Conservation (phyloP, 2,888 invertebrate species). For the Operophtera brumata region DNA sequence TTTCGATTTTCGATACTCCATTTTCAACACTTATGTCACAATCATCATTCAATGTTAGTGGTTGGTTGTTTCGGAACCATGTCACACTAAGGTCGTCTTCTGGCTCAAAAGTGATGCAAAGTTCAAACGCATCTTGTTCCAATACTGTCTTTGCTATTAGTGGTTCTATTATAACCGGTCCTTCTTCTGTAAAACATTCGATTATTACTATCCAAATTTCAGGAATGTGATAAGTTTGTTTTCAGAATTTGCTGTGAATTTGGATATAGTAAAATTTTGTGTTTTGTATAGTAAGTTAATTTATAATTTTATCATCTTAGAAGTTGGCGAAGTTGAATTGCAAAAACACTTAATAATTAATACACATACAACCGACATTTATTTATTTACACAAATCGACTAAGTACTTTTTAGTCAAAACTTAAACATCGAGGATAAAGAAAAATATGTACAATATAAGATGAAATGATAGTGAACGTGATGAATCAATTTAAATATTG, state of each 20-base stretch:
- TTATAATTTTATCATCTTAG: too few relatives aligned
- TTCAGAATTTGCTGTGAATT: too few relatives aligned
- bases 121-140: conserved; percentile 84
- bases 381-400: conserved; percentile 10
- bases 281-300: too few relatives aligned
- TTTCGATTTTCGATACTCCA: conserved; percentile 82
- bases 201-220: conserved; percentile 35
- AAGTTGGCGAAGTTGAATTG: too few relatives aligned
- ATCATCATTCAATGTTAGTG: conserved; percentile 83
- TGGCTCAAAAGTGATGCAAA: conserved; percentile 87
- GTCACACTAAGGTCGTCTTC: conserved; percentile 86
- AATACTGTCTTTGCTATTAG: conserved; percentile 87
- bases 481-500: not conserved
- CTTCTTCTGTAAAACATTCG: conserved; percentile 70
- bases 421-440: not conserved
- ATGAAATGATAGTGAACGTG: conserved; percentile 1
- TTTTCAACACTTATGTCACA: conserved; percentile 81
- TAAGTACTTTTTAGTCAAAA: conserved; percentile 9
- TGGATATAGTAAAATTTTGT: too few relatives aligned
- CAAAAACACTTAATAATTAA: not conserved
- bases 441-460: conserved; percentile 34
- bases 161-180: conserved; percentile 86
- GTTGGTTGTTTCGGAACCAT: conserved; percentile 92
- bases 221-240: not conserved
- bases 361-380: conserved; percentile 1